Evolutionary conservation across 2,888 invertebrate genomes (phyloP), one percentile per base, ranked within the genome.

Genomic region (Campaea margaritaria): DNA sequence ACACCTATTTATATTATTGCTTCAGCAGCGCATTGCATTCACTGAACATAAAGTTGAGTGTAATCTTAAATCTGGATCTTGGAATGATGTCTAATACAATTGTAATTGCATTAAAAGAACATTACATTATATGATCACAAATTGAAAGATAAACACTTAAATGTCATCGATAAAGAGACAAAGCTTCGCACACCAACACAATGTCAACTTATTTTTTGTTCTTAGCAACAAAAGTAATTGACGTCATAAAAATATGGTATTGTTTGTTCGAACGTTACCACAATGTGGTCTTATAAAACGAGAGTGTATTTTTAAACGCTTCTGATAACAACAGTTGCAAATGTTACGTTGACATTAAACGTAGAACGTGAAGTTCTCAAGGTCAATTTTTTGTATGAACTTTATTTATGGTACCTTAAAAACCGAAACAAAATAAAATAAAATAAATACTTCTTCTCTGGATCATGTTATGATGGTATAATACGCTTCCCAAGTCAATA

Each of bases 241-340:
- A 67, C 69, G 66, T 70, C 73, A 74, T 74, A 78, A 77, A 70
- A 73, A 74, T 68, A 74, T 72, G 78, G 75, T 69, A 70, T 5
- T 21, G 5, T 68, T 67, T 70, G 67, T 71, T 72, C 67, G 54
- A 65, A 69, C 69, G 65, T 68, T 62, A 52, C 55, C 63, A 62
- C 31, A 43, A 43, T 55, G 47, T 51, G 62, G 56, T 58, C 51
- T 60, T 58, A 64, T 65, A 64, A 67, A 65, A 66, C 67, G 73
- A 72, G 64, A 62, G 58, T 67, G 57, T 52, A 31, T 58, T 63
- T 64, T 67, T 60, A 60, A 36, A 45, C 13, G 28, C 50, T 47
- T 39, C 14, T 36, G 41, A 49, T 54, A 41, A 44, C n/a, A 39
- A 49, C 28, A 41, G 7, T n/a, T 45, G 21, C 10, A 49, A 12